Percentiles rank a stretch among this genome's conserved stretches.
These are phyloP conservation scores for Panthera uncia DNA, from an alignment of 2,113 vertebrate species.

Conservation along the genomic window DNA sequence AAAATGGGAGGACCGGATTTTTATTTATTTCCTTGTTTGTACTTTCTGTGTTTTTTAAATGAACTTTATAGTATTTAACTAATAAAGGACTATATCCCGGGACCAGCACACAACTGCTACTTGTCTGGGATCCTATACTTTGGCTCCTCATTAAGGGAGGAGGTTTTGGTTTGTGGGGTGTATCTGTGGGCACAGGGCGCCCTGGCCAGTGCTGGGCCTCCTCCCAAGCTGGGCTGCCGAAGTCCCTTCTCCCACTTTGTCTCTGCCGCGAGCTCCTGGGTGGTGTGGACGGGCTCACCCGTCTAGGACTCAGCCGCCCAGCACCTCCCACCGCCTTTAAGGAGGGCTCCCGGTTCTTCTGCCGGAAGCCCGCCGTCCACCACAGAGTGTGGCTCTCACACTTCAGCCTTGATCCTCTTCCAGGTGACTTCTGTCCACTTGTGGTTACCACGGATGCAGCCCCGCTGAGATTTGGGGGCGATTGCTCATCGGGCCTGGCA, in stretches of 20 bases:
- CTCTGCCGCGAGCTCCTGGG: background rate
- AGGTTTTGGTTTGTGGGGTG: fast-evolving
- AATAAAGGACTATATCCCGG: background rate
- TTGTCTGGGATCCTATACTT: too few species aligned
- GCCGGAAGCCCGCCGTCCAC: too few species aligned
- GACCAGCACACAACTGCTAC: background rate
- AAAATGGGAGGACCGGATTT: background rate
- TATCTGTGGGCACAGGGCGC: fast-evolving
- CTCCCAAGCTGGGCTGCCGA: background rate
- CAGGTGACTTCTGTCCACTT: background rate
- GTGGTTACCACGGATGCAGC: background rate
- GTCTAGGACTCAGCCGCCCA: background rate
- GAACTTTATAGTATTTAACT: background rate
- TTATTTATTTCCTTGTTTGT: background rate
- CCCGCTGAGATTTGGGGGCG: background rate
- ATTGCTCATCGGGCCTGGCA: background rate
- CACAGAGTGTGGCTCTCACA: background rate
- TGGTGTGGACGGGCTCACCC: background rate
- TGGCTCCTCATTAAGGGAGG: background rate
- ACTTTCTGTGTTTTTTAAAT: background rate
- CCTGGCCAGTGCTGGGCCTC: background rate
- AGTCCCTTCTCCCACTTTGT: background rate
- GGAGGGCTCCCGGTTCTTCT: background rate
- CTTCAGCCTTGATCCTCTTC: background rate
- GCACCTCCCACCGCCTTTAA: background rate